Percentiles rank a stretch among this genome's conserved stretches.
phyloP scores from a whole-genome alignment of 2,797 vertebrate species.

The Podargus strigoides region DNA sequence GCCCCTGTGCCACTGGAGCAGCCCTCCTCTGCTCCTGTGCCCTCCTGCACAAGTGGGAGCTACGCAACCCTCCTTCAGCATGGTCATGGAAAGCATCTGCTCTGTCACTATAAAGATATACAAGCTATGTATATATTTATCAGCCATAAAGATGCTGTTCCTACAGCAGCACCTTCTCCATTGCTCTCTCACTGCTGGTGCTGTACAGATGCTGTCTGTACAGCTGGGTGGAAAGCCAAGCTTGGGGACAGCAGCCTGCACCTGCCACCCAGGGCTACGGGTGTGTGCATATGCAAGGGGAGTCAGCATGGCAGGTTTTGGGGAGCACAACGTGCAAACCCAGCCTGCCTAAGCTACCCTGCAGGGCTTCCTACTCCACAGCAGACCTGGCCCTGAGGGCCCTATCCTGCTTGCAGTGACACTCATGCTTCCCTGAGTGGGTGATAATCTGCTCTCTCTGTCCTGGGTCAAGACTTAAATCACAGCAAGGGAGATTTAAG shows the following conservation, averaged over 20 bases:
- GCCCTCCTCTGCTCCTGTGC: background rate
- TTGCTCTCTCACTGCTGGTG: background rate
- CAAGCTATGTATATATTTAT: fast-evolving
- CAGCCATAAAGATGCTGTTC: background rate
- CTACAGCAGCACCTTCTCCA: background rate
- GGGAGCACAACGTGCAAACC: background rate
- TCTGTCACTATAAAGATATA: background rate
- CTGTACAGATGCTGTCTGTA: background rate
- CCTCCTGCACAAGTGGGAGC: background rate
- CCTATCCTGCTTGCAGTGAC: fast-evolving
- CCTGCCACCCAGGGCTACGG: too few species aligned
- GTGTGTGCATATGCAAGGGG: fast-evolving
- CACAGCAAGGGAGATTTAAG: background rate
- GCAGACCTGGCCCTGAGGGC: background rate
- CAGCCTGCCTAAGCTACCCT: background rate
- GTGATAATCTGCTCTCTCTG: background rate
- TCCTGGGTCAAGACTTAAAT: background rate
- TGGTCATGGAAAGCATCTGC: background rate
- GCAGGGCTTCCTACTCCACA: background rate
- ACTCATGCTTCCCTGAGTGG: background rate
- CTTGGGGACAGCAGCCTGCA: background rate
- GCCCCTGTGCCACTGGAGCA: too few species aligned
- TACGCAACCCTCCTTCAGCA: fast-evolving
- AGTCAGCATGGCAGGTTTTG: background rate
- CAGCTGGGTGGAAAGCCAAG: background rate